phyloP scores from a whole-genome alignment of 1,140 invertebrate species.

The Venturia canescens region DNA sequence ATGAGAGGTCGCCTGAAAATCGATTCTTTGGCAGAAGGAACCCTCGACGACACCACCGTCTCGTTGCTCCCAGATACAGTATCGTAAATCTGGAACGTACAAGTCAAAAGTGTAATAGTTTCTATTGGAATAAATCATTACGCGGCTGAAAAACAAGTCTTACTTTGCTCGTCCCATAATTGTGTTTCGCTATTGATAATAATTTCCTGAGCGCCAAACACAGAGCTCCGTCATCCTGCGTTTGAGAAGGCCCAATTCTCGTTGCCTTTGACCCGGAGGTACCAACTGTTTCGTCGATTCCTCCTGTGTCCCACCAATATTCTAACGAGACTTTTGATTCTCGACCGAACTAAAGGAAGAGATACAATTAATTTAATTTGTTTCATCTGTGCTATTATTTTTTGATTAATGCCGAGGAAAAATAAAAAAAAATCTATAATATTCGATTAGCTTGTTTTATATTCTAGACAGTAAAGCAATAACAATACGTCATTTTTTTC shows the following conservation, averaged over 20 bases:
- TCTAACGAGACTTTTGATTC: constrained; percentile 88
- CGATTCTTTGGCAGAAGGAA: constrained; percentile 71
- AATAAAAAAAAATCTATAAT: constrained; percentile 8
- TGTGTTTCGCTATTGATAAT: constrained; percentile 80
- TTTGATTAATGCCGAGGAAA: too few relatives aligned
- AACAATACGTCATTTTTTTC: not conserved
- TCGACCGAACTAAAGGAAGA: constrained; percentile 82
- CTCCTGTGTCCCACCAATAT: constrained; percentile 85
- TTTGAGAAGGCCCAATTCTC: constrained; percentile 35
- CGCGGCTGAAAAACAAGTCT: not conserved
- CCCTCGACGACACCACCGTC: constrained; percentile 73
- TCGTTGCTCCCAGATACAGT: constrained; percentile 73
- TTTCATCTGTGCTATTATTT: not conserved
- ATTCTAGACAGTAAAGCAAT: too few relatives aligned
- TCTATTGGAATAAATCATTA: constrained; percentile 34
- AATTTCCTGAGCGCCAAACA: constrained; percentile 78
- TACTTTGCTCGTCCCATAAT: constrained; percentile 73
- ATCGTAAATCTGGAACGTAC: constrained; percentile 66
- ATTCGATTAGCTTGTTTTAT: not conserved
- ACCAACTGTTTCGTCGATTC: constrained; percentile 53
- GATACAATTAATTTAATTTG: not conserved
- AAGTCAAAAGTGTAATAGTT: constrained; percentile 13
- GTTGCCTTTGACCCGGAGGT: constrained; percentile 53
- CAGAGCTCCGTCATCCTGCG: constrained; percentile 61
- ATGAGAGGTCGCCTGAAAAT: constrained; percentile 73